Conservation (phyloP, 2,797 vertebrate genomes). For the Podarcis siculus region DNA sequence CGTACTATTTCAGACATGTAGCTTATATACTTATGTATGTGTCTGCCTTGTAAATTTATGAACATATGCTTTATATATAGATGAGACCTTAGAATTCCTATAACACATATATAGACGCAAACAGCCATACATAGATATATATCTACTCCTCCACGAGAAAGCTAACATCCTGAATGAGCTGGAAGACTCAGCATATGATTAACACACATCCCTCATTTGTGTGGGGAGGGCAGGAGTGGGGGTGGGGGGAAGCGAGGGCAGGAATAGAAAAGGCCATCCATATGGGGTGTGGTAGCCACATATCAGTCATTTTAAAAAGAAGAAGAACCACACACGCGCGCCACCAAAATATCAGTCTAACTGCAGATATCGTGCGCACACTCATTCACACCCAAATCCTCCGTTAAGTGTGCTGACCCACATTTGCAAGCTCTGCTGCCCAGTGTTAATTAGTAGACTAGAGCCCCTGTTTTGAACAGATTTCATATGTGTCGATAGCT, state of each 20-base stretch:
- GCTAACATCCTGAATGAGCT: too few species aligned
- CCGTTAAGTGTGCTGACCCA: neutral
- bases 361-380: too few species aligned
- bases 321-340: neutral
- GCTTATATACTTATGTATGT: too few species aligned
- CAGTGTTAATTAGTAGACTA: neutral
- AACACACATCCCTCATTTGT: neutral
- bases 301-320: neutral
- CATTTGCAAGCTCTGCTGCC: neutral
- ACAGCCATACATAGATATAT: too few species aligned
- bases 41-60: too few species aligned
- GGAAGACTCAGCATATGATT: neutral
- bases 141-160: neutral
- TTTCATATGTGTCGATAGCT: too few species aligned
- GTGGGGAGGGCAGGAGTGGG: neutral
- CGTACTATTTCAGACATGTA: too few species aligned
- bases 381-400: too few species aligned
- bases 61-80: too few species aligned
- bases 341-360: neutral
- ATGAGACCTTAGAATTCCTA: too few species aligned
- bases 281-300: neutral
- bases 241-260: neutral
- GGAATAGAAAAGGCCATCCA: neutral
- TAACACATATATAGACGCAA: too few species aligned
- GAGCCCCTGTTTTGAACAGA: neutral